Conservation (phyloP, 2,113 vertebrate species). For the Corythoichthys haematopterus region DNA sequence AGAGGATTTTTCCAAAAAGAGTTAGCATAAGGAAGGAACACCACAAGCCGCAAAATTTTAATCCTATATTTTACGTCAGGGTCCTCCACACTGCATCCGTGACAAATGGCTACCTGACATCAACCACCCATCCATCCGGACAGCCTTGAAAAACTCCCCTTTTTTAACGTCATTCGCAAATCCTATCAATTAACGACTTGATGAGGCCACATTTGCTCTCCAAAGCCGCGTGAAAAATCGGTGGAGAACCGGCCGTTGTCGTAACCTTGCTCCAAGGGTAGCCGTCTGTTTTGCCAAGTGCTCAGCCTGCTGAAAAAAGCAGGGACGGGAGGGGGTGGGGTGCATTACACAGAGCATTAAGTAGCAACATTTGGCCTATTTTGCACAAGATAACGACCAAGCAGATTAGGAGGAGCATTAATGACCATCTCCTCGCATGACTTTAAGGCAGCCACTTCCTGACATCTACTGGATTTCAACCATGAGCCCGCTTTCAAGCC, state of each 20-base stretch:
- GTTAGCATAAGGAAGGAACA: constrained; percentile 26
- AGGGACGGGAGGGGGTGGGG: neutral
- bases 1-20: constrained; percentile 29
- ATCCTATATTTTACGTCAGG: constrained; percentile 49
- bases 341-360: constrained; percentile 36
- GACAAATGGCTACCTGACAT: constrained; percentile 68
- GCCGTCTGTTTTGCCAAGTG: constrained; percentile 49
- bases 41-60: constrained; percentile 32
- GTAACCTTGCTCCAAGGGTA: constrained; percentile 64
- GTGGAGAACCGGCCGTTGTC: constrained; percentile 29
- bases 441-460: constrained; percentile 42
- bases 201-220: constrained; percentile 28
- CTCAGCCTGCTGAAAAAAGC: constrained; percentile 45
- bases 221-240: constrained; percentile 18
- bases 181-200: constrained; percentile 33
- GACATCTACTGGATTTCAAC: neutral
- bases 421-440: constrained; percentile 29
- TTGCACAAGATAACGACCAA: constrained; percentile 51
- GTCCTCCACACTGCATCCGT: constrained; percentile 48
- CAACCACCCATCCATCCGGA: constrained; percentile 33
- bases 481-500: neutral
- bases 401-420: constrained; percentile 47
- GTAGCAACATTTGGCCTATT: constrained; percentile 50
- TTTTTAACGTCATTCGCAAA: constrained; percentile 20
- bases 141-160: constrained; percentile 11